Conservation (phyloP, 2,797 vertebrate genomes). For the Peromyscus nudipes region DNA sequence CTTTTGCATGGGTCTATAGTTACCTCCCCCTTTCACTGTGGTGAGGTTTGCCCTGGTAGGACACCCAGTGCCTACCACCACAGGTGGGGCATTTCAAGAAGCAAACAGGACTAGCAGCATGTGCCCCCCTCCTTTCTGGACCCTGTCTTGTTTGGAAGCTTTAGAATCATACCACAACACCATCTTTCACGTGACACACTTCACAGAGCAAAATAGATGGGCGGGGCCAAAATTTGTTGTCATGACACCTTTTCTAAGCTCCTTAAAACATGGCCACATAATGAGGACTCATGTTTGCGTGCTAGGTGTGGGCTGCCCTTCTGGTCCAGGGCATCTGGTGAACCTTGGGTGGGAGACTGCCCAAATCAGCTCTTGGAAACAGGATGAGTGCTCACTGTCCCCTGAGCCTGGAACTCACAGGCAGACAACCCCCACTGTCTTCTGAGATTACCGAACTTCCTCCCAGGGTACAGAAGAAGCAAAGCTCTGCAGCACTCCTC, state of each 20-base stretch:
- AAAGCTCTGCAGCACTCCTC: not conserved
- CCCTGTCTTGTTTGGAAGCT: not conserved
- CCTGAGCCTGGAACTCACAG: no score
- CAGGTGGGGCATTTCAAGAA: accelerated
- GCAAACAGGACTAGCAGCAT: accelerated
- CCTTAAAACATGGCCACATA: not conserved
- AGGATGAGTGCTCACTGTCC: not conserved
- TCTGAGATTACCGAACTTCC: not conserved
- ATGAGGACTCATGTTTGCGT: no score
- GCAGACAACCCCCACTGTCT: not conserved
- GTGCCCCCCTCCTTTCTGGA: accelerated
- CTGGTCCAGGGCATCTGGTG: no score
- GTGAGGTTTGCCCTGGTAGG: not conserved
- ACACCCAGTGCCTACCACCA: accelerated
- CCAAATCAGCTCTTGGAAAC: not conserved
- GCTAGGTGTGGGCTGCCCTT: accelerated
- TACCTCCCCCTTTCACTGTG: accelerated
- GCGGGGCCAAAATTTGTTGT: not conserved
- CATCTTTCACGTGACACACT: accelerated
- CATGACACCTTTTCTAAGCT: not conserved
- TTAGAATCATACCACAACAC: accelerated
- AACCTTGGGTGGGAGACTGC: not conserved
- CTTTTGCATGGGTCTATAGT: accelerated
- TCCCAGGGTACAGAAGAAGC: accelerated
- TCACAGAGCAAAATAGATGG: accelerated